These are phyloP conservation scores for Aporophyla lueneburgensis DNA, from an alignment of 2,888 invertebrate species.

Conservation along the genomic window DNA sequence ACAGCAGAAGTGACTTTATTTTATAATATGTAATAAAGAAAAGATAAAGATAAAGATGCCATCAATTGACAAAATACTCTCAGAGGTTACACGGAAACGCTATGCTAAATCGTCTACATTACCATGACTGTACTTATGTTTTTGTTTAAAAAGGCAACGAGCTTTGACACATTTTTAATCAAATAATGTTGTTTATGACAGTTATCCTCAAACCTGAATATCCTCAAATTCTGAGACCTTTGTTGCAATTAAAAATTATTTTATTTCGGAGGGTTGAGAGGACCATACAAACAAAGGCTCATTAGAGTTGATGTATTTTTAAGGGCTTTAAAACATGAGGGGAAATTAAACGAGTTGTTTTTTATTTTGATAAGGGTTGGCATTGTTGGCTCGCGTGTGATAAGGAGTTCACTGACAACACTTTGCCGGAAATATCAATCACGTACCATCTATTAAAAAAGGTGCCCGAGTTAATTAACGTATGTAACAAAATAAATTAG, in stretches of 20 bases:
- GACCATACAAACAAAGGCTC: constrained; percentile 32
- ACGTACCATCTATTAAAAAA: constrained; percentile 38
- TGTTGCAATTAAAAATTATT: constrained; percentile 21
- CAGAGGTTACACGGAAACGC: too few species aligned
- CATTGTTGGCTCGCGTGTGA: constrained; percentile 38
- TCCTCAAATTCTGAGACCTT: background rate
- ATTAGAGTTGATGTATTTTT: constrained; percentile 49
- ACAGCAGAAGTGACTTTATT: too few species aligned
- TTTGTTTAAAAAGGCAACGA: too few species aligned
- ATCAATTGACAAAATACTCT: too few species aligned
- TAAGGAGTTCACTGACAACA: constrained; percentile 35
- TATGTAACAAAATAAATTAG: background rate
- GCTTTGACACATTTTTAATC: constrained; percentile 1
- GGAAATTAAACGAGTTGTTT: constrained; percentile 45
- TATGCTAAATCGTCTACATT: too few species aligned
- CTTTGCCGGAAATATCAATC: constrained; percentile 42
- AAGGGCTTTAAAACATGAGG: constrained; percentile 20
- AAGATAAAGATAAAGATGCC: too few species aligned
- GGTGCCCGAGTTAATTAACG: constrained; percentile 15
- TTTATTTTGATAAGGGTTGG: constrained; percentile 53
- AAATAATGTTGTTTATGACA: constrained; percentile 2
- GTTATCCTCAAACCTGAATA: background rate
- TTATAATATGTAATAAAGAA: too few species aligned
- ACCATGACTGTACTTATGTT: too few species aligned
- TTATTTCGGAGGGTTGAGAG: background rate